Percentiles rank a stretch among this genome's conserved stretches.
Conservation (phyloP, 2,113 vertebrate species). For the Osmerus eperlanus region DNA sequence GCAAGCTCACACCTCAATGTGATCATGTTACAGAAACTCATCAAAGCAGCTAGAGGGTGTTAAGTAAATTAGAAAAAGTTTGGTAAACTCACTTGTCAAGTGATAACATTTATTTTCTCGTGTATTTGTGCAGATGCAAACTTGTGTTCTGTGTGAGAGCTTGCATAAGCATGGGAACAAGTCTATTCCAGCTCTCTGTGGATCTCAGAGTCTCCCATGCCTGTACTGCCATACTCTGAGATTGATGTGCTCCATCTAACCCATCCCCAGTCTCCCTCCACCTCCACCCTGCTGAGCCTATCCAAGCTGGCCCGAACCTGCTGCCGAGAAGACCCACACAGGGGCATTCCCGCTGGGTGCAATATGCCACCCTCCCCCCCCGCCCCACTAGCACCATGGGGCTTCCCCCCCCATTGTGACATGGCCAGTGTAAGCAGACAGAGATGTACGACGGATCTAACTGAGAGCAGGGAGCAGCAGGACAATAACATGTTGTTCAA, state of each 20-base stretch:
- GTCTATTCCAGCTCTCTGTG: slow-evolving; percentile 2
- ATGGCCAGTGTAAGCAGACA: slow-evolving; percentile 58
- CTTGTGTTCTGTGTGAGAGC: slow-evolving; percentile 5
- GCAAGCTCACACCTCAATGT: slow-evolving; percentile 2
- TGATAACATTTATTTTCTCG: not conserved
- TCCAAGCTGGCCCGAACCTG: slow-evolving; percentile 62
- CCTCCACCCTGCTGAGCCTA: slow-evolving; percentile 54
- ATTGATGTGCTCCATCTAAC: slow-evolving; percentile 35
- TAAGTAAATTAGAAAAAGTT: too few species aligned
- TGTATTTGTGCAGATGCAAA: not conserved
- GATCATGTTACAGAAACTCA: too few species aligned
- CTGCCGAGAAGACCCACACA: slow-evolving; percentile 41
- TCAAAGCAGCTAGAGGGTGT: too few species aligned
- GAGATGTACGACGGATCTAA: slow-evolving; percentile 58
- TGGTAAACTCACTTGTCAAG: too few species aligned
- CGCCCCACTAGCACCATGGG: slow-evolving; percentile 49
- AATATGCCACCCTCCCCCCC: slow-evolving; percentile 68
- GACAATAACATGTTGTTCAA: slow-evolving; percentile 50
- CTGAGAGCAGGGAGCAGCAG: slow-evolving; percentile 45
- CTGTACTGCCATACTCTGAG: slow-evolving; percentile 22
- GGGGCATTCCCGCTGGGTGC: slow-evolving; percentile 62
- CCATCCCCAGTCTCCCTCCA: slow-evolving; percentile 26
- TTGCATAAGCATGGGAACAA: slow-evolving; percentile 3
- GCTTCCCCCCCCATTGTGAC: slow-evolving; percentile 29
- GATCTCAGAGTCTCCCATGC: slow-evolving; percentile 21